A percentile compares a stretch with the other conserved stretches of the same genome.
phyloP scores from a whole-genome alignment of 2,888 invertebrate species.

The Dryobotodes eremita region DNA sequence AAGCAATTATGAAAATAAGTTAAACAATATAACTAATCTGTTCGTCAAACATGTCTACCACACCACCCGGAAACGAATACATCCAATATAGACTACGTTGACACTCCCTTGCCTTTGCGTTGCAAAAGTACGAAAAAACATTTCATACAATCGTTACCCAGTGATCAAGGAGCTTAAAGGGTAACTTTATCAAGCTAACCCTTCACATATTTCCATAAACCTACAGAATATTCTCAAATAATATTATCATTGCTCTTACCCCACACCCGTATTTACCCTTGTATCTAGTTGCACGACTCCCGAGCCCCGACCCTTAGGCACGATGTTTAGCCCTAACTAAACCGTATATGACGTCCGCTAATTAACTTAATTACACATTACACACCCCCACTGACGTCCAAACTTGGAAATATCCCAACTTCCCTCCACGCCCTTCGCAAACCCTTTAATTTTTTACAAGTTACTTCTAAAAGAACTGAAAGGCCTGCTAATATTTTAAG shows the following conservation, averaged over 20 bases:
- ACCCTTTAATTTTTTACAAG: slow-evolving; percentile 47
- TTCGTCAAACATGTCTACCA: not conserved
- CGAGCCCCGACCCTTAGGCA: slow-evolving; percentile 41
- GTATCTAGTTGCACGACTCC: slow-evolving; percentile 32
- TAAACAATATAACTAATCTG: not conserved
- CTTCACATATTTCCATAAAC: slow-evolving; percentile 3
- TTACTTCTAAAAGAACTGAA: slow-evolving; percentile 48
- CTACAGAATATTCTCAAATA: slow-evolving; percentile 5
- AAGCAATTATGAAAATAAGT: not conserved
- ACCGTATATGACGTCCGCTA: slow-evolving; percentile 58
- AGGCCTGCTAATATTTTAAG: slow-evolving; percentile 56
- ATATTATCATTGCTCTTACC: slow-evolving; percentile 10
- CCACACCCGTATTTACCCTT: slow-evolving; percentile 41
- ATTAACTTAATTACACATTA: slow-evolving; percentile 68
- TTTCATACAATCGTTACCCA: not conserved
- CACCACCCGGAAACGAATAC: not conserved
- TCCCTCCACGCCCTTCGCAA: slow-evolving; percentile 27
- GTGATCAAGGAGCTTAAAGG: not conserved
- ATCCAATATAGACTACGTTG: not conserved
- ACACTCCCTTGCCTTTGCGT: not conserved
- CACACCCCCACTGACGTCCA: slow-evolving; percentile 55
- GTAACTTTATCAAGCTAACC: not conserved
- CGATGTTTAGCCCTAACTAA: slow-evolving; percentile 50
- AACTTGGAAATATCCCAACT: slow-evolving; percentile 55
- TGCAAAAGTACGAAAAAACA: not conserved